Evolutionary conservation across 2,113 vertebrate species (phyloP).

Genomic region (Zosterops borbonicus): DNA sequence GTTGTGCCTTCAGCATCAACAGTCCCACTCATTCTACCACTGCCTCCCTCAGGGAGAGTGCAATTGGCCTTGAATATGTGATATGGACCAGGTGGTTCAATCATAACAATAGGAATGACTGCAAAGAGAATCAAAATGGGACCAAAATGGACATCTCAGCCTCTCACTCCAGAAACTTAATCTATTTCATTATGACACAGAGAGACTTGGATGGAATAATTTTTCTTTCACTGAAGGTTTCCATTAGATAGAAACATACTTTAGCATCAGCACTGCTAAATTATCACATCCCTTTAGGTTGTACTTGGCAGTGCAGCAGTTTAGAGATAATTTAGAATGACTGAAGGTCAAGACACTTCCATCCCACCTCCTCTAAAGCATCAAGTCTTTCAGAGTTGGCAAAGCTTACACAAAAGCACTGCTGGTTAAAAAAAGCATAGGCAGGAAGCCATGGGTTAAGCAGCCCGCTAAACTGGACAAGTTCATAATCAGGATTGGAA

Average conservation of each 20-base stretch:
- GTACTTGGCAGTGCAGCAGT: neutral
- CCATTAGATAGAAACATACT: neutral
- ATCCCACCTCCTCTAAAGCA: neutral
- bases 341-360: neutral
- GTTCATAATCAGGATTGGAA: neutral
- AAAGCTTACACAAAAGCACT: neutral
- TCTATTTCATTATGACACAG: neutral
- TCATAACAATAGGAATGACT: constrained; percentile 82
- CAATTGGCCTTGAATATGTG: constrained; percentile 33
- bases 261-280: neutral
- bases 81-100: constrained; percentile 77
- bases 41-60: constrained; percentile 19
- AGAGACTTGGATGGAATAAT: neutral
- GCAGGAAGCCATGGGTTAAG: neutral
- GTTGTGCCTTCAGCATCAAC: constrained; percentile 76
- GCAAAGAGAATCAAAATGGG: constrained; percentile 21
- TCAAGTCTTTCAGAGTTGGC: neutral
- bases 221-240: neutral
- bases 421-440: neutral
- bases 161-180: neutral
- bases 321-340: neutral
- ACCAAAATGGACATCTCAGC: neutral
- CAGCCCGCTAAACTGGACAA: neutral
- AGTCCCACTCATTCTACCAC: constrained; percentile 74
- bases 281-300: neutral